These are phyloP conservation scores for Pseudopipra pipra DNA, from an alignment of 2,113 vertebrate species.

Conservation along the genomic window DNA sequence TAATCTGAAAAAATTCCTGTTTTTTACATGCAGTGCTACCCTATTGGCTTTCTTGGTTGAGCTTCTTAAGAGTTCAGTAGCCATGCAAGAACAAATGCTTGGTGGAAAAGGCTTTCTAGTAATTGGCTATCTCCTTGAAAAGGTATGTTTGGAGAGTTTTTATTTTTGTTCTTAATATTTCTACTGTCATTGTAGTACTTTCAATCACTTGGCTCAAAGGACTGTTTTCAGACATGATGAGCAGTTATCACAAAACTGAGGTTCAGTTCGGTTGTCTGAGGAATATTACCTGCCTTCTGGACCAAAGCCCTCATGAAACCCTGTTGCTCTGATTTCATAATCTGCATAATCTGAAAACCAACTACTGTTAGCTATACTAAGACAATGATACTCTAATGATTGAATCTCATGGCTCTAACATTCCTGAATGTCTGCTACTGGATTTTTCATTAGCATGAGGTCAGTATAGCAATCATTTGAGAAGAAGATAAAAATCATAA, in stretches of 20 bases:
- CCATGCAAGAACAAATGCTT: slow-evolving; percentile 98
- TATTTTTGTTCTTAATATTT: not conserved
- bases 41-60: slow-evolving; percentile 93
- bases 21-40: slow-evolving; percentile 83
- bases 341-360: not conserved
- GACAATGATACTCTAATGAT: rapidly evolving
- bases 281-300: not conserved
- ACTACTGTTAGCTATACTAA: not conserved
- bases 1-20: slow-evolving; percentile 39
- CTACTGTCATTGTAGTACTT: not conserved
- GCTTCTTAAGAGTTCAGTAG: slow-evolving; percentile 94
- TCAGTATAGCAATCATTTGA: not conserved
- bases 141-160: slow-evolving; percentile 76
- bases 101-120: slow-evolving; percentile 96
- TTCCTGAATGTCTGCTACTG: not conserved
- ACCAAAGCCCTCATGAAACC: not conserved
- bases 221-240: not conserved
- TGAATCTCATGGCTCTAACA: not conserved
- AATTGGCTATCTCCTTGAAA: slow-evolving; percentile 95
- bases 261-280: not conserved
- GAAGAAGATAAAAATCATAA: not conserved
- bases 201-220: not conserved
- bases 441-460: not conserved
- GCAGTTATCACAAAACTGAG: not conserved
- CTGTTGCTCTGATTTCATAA: not conserved